phyloP scores from a whole-genome alignment of 2,113 vertebrate genomes.

The Ammodytes marinus region DNA sequence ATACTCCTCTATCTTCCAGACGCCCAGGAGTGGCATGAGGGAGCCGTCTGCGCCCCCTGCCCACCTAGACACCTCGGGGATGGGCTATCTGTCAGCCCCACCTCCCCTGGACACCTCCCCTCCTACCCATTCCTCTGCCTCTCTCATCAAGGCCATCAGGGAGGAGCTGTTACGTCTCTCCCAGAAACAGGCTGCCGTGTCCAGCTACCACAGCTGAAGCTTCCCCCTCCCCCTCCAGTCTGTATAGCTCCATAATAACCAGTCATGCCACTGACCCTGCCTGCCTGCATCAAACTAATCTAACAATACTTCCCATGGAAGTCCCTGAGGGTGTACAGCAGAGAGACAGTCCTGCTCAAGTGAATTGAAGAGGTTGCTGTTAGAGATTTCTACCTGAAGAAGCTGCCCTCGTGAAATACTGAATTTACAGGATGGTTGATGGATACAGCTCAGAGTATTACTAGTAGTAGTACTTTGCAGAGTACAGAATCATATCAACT shows the following conservation, averaged over 20 bases:
- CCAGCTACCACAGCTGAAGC: slow-evolving; percentile 95
- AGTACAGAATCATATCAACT: slow-evolving; percentile 12
- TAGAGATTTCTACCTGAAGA: slow-evolving; percentile 15
- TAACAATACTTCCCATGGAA: slow-evolving; percentile 81
- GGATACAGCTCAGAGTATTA: background rate
- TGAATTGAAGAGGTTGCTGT: slow-evolving; percentile 34
- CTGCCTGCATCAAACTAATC: slow-evolving; percentile 54
- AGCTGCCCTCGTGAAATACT: background rate
- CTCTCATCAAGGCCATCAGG: slow-evolving; percentile 98
- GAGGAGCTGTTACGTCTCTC: slow-evolving; percentile 98
- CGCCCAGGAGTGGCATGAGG: slow-evolving; percentile 87
- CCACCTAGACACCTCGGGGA: slow-evolving; percentile 86
- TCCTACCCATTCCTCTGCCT: slow-evolving; percentile 94
- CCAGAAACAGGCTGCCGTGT: slow-evolving; percentile 93
- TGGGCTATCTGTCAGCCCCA: slow-evolving; percentile 89
- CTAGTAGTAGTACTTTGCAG: background rate
- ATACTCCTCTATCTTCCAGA: slow-evolving; percentile 91
- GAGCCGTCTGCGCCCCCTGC: slow-evolving; percentile 88
- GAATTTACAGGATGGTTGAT: slow-evolving; percentile 5
- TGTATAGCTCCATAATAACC: slow-evolving; percentile 27
- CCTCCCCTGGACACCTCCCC: slow-evolving; percentile 89
- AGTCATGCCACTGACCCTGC: slow-evolving; percentile 68
- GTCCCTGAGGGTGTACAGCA: slow-evolving; percentile 65
- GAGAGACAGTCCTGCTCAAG: slow-evolving; percentile 60
- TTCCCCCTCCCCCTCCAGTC: background rate